phyloP scores from a whole-genome alignment of 2,888 invertebrate species.

The Melikaiella ostensackeni region DNA sequence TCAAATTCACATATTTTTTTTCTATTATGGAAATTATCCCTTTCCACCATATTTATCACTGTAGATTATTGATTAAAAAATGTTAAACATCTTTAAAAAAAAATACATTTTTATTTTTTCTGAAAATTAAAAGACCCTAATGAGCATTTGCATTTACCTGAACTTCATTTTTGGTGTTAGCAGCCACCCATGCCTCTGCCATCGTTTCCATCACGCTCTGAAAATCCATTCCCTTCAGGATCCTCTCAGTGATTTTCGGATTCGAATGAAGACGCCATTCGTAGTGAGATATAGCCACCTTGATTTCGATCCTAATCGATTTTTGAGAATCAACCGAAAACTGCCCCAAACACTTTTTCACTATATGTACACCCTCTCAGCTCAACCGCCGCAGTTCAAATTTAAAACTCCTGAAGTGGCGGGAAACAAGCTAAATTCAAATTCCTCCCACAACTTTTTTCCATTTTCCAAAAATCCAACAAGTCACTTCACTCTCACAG shows the following conservation, averaged over 20 bases:
- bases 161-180: conserved; percentile 84
- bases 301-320: conserved; percentile 1
- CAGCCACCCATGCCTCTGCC: conserved; percentile 98
- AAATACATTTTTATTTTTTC: too few species aligned
- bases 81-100: too few species aligned
- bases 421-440: conserved; percentile 19
- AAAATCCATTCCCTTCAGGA: conserved; percentile 88
- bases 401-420: conserved; percentile 12
- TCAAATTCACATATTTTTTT: too few species aligned
- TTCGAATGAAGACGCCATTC: conserved; percentile 63
- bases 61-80: too few species aligned
- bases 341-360: background rate
- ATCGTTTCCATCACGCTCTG: conserved; percentile 99
- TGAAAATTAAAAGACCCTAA: conserved; percentile 38
- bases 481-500: conserved; percentile 23
- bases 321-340: background rate
- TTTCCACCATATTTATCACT: too few species aligned
- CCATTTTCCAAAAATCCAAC: background rate
- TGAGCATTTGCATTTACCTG: conserved; percentile 63
- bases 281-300: conserved; percentile 44
- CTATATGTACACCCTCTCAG: background rate
- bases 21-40: too few species aligned
- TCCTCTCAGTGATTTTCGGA: conserved; percentile 57
- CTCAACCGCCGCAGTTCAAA: background rate
- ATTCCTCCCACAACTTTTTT: background rate